Evolutionary conservation across 2,797 vertebrate genomes (phyloP), one percentile per base, ranked within the genome.

Genomic region (Merluccius polli): DNA sequence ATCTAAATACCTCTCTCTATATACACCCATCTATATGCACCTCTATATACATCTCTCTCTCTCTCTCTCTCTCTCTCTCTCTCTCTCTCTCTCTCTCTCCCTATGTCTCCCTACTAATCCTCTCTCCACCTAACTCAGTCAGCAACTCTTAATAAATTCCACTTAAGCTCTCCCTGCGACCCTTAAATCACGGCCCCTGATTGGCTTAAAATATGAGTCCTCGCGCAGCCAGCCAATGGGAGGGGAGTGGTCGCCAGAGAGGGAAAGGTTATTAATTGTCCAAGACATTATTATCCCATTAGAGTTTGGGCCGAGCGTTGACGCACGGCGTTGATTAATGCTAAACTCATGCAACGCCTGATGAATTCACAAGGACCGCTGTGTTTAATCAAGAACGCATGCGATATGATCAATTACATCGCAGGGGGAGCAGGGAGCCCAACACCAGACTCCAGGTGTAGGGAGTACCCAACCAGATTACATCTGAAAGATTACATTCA

Each of bases 231-330:
- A 44, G 68, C 87, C 84, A 85, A 84, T 76, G 67, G 82, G 70
- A 36, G 79, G 82, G 81, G 71, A 48, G 84, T 70, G 80, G 72
- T 84, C 75, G 88, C 86, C 85, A 13, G 35, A 71, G 18, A 21
- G 72, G 88, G 86, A 69, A 81, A 85, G 87, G 87, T 93, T 93
- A 92, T 93, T 94, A 92, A 94, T 93, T 93, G 92, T 92, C 89
- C 86, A 87, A 88, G 87, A 92, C 90, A 93, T 92, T 91, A 94
- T 93, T 92, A 92, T 94, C 90, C 91, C 89, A 92, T 93, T 94
- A 93, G 88, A 88, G 92, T 90, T 84, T 74, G 80, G 83, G 89
- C 88, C 90, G 78, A 83, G 90, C 92, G 87, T 83, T 79, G 86
- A 90, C 88, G 90, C 91, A 90, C 88, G 76, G 78, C 84, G 72